Evolutionary conservation across 1,140 invertebrate genomes (phyloP).

Genomic region (Atta colombica): DNA sequence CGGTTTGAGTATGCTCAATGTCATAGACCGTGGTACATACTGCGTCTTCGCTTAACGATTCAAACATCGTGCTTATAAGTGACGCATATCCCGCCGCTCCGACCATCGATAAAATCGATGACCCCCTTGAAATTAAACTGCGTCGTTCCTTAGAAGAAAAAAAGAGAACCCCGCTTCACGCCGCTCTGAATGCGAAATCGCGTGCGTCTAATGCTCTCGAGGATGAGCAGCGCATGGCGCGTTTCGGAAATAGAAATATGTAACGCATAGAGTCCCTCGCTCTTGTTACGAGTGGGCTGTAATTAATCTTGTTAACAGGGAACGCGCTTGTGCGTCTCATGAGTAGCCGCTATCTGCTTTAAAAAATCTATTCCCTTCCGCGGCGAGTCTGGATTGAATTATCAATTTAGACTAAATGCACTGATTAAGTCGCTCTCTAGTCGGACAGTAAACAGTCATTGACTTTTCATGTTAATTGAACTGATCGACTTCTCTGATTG

Average conservation of each 20-base stretch:
- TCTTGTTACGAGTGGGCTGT: constrained; percentile 58
- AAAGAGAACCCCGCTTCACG: not conserved
- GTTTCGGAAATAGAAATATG: constrained; percentile 70
- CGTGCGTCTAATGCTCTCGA: constrained; percentile 65
- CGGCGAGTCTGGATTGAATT: constrained; percentile 47
- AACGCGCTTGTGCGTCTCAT: not conserved
- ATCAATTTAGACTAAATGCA: constrained; percentile 41
- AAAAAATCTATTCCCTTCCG: constrained; percentile 20
- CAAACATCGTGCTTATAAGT: not conserved
- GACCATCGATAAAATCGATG: constrained; percentile 21
- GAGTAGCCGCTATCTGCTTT: constrained; percentile 22
- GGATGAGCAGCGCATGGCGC: constrained; percentile 60
- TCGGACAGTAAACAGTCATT: constrained; percentile 12
- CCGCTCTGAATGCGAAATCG: not conserved
- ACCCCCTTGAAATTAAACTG: constrained; percentile 50
- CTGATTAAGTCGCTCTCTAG: constrained; percentile 24
- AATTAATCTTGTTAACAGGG: constrained; percentile 70
- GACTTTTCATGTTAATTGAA: constrained; percentile 9
- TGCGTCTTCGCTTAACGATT: constrained; percentile 17
- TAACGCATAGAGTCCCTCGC: constrained; percentile 28
- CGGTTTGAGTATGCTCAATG: not conserved
- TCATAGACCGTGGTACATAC: not conserved
- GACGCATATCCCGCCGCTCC: constrained; percentile 10
- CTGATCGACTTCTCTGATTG: constrained; percentile 45
- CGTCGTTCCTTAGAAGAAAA: not conserved